Evolutionary conservation across 1,140 invertebrate genomes (phyloP), one percentile per base, ranked within the genome.

Genomic region (Monochamus saltuarius): DNA sequence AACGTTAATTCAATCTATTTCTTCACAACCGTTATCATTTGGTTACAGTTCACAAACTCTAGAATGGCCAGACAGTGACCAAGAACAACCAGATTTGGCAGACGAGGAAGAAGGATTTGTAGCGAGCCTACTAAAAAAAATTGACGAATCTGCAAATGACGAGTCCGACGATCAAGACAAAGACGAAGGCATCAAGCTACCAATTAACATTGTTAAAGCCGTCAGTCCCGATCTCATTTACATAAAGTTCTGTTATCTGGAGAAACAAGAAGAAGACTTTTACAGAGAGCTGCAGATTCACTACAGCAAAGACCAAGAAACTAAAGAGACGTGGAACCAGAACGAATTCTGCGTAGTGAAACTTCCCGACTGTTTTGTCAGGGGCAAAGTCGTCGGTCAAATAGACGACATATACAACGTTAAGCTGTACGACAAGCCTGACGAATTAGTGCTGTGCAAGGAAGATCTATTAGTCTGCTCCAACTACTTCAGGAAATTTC

Each of bases 261-360:
- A 63, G 10, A 58, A 43, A 50, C 43, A 39, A 47, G 67, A 67
- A 37, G 38, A 50, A 6, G 11, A 54, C 11, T 46, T 69, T 43
- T 51, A 63, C 38, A 65, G 60, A 34, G 63, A 65, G 37, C 53
- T 69, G 10, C 62, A 69, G 57, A 55, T 67, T 11, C 56, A 65
- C 50, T 69, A 69, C 47, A 57, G 22, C 11, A 37, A 56, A 4
- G 54, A 52, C 40, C 43, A 40, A 16, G 49, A 49, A 51, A 67
- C 45, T 0, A 64, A 59, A 55, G 13, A 47, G 2, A 36, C 45
- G 16, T 69, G 68, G 68, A 38, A 63, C 0, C 13, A 34, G 6
- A 54, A 36, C 4, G 62, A 69, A 14, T 17, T 39, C 2, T 69
- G 68, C 51, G 59, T 67, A 4, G 55, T 54, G 11, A 37, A 7